Evolutionary conservation across 1,140 invertebrate genomes (phyloP).

Genomic region (Dufourea novaeangliae): DNA sequence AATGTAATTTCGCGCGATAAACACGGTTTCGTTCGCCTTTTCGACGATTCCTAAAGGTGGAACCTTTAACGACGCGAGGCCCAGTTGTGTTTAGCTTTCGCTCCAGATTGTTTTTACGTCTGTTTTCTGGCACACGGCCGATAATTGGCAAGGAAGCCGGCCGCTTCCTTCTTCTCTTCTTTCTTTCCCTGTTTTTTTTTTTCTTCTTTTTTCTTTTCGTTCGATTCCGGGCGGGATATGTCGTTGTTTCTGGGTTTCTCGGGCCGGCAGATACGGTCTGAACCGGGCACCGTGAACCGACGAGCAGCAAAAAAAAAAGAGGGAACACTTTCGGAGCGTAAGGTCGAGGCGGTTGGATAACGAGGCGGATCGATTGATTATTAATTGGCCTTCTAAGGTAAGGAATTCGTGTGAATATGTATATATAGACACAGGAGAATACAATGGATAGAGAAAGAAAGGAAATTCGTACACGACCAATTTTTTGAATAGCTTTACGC

Average conservation of each 20-base stretch:
- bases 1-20: constrained; percentile 67
- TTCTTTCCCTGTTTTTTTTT: constrained; percentile 24
- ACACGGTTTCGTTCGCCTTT: constrained; percentile 52
- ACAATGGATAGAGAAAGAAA: too few species aligned
- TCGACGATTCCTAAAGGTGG: constrained; percentile 60
- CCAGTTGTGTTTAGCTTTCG: constrained; percentile 7
- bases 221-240: constrained; percentile 16
- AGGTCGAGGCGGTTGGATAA: background rate
- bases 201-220: too few species aligned
- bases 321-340: background rate
- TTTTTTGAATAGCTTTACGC: too few species aligned
- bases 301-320: constrained; percentile 19
- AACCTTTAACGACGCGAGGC: constrained; percentile 56
- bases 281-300: background rate
- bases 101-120: constrained; percentile 57
- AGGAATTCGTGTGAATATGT: background rate
- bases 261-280: background rate
- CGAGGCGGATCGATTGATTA: background rate
- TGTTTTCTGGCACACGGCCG: constrained; percentile 57
- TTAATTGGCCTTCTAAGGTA: background rate
- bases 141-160: constrained; percentile 52
- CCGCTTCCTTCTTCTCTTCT: too few species aligned
- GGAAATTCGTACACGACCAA: too few species aligned
- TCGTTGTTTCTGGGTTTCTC: background rate
- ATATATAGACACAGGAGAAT: too few species aligned